Conservation (phyloP, 2,797 vertebrate genomes). For the Hydrolagus colliei region DNA sequence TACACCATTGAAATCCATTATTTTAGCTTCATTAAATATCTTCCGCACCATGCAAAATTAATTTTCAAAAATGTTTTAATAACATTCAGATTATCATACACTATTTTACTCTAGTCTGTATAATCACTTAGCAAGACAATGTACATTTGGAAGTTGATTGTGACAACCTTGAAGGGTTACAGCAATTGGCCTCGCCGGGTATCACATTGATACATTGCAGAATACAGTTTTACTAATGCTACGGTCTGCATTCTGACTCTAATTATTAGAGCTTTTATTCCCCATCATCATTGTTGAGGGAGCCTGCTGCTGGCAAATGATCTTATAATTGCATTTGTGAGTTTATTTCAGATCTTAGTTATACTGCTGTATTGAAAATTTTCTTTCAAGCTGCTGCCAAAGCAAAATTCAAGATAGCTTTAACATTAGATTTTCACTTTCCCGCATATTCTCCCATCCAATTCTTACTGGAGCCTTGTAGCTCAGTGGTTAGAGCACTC, state of each 20-base stretch:
- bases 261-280: neutral
- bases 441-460: no score
- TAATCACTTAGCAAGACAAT: neutral
- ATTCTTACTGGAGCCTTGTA: no score
- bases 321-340: neutral
- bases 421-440: no score
- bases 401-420: neutral
- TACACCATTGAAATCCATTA: neutral
- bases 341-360: neutral
- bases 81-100: no score
- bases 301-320: neutral
- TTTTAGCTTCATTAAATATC: neutral
- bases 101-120: neutral
- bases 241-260: no score
- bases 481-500: no score
- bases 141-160: neutral
- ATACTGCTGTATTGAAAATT: neutral
- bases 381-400: neutral
- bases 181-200: neutral
- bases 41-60: no score
- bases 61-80: no score
- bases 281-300: neutral
- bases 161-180: neutral
- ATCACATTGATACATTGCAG: no score
- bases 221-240: no score